These are phyloP conservation scores for Trogon surrucura DNA, from an alignment of 2,113 vertebrate species.

Conservation along the genomic window DNA sequence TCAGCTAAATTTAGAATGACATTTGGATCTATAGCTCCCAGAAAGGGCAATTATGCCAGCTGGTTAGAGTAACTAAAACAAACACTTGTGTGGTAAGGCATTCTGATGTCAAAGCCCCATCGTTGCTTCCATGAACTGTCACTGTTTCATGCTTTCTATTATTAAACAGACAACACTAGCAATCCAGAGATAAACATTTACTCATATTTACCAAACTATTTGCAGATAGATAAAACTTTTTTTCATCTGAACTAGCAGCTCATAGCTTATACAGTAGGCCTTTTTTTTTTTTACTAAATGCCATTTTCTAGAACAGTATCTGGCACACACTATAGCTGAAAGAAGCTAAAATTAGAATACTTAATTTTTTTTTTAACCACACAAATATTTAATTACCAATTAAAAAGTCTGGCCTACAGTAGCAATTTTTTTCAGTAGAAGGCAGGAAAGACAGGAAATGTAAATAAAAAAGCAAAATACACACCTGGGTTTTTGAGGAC, in stretches of 20 bases:
- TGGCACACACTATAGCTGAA: background rate
- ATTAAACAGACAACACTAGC: conserved; percentile 26
- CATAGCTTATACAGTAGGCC: background rate
- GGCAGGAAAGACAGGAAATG: background rate
- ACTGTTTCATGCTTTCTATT: conserved; percentile 49
- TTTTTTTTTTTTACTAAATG: background rate
- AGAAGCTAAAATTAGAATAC: background rate
- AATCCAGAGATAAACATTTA: conserved; percentile 35
- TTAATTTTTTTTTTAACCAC: background rate
- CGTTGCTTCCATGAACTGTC: background rate
- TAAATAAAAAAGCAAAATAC: background rate
- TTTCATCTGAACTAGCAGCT: conserved; percentile 2
- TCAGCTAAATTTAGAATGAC: conserved; percentile 71
- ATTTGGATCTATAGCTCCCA: conserved; percentile 68
- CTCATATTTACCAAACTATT: background rate
- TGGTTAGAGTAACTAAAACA: conserved; percentile 74
- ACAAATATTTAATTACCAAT: background rate
- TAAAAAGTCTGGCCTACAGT: background rate
- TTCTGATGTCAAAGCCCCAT: conserved; percentile 50
- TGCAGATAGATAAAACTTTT: conserved; percentile 1
- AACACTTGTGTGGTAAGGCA: conserved; percentile 62
- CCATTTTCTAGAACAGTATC: background rate
- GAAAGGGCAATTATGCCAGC: conserved; percentile 71
- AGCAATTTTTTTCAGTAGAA: background rate
- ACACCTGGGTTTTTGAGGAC: background rate